These are phyloP conservation scores for Rhimphoctona megacephalus DNA, from an alignment of 2,888 invertebrate genomes.

Conservation along the genomic window DNA sequence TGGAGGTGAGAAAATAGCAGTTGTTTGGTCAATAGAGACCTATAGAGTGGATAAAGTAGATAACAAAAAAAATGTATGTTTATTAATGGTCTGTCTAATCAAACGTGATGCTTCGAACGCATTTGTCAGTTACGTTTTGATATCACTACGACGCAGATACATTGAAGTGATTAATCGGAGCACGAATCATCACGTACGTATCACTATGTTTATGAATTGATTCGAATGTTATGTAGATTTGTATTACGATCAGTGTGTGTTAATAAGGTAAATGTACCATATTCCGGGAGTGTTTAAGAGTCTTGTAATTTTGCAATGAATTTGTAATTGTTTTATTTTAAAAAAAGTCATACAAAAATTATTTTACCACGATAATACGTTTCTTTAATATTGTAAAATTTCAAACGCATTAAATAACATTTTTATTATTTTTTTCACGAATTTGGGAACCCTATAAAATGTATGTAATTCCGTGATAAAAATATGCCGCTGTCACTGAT, in stretches of 20 bases:
- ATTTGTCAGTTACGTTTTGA: neutral
- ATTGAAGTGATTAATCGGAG: constrained; percentile 45
- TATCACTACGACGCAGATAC: constrained; percentile 32
- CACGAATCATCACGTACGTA: neutral
- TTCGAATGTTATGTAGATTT: neutral
- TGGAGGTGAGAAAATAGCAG: constrained; percentile 3
- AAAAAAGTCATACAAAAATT: too few relatives aligned
- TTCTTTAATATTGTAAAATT: too few relatives aligned
- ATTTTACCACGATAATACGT: too few relatives aligned
- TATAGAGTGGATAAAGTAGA: neutral
- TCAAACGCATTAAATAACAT: too few relatives aligned
- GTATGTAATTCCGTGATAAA: too few relatives aligned
- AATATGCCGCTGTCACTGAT: too few relatives aligned
- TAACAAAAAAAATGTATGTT: constrained; percentile 17
- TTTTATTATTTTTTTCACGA: too few relatives aligned
- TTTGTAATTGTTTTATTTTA: too few relatives aligned
- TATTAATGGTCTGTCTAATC: constrained; percentile 8
- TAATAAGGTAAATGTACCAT: too few relatives aligned
- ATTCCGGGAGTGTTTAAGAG: too few relatives aligned
- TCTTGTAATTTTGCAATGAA: too few relatives aligned
- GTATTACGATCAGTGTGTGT: neutral
- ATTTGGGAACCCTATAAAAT: too few relatives aligned
- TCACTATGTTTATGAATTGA: neutral
- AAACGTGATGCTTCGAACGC: constrained; percentile 1
- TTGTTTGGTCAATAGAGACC: constrained; percentile 6